Base-by-base conservation (phyloP, 2,888 invertebrate genomes). In the Griposia aprilina region DNA sequence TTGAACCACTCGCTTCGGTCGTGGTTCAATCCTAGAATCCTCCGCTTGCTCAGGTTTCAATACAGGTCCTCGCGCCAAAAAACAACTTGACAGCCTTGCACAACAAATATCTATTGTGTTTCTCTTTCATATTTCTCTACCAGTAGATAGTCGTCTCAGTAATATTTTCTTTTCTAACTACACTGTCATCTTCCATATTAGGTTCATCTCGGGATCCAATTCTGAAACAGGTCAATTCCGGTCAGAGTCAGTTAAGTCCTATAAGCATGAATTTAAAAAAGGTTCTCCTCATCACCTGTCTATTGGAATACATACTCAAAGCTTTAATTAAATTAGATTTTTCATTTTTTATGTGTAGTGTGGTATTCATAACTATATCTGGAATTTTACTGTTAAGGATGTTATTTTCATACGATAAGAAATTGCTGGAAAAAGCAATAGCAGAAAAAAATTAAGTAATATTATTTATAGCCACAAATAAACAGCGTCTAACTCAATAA, bases 401-500 rank as follows among this genome's bases (percentile, higher is more conserved):
- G 13, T 78, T 81, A 74, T 74, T 69, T 59, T 68, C 36, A n/a
- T 13, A 41, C 30, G 85, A 82, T 82, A 80, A 84, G 65, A 69
- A 69, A 52, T 74, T 84, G 13, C 74, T 74, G 59, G 68, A 69
- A 82, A 84, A 69, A n/a, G 41, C 30, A 74, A 73, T 73, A 73
- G n/a, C 41, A 57, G 45, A 45, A 26, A n/a, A 63, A 80, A n/a
- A 20, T 45, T 45, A 52, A 36, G 52, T 52, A 59, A 65, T 79
- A 83, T 67, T 80, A 68, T 80, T 80, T 80, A 80, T 62, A 80
- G 30, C 55, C 62, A 60, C 78, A 67, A 78, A 83, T 83, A 83
- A 78, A 83, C 45, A 17, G 23, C 8, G 45, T 62, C 41, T 15
- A 63, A 50, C 52, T 36, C 83, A 59, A 84, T 83, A 81, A 79